A percentile compares a stretch with the other conserved stretches of the same genome.
phyloP scores from a whole-genome alignment of 1,140 invertebrate genomes.

The Adelges cooleyi region DNA sequence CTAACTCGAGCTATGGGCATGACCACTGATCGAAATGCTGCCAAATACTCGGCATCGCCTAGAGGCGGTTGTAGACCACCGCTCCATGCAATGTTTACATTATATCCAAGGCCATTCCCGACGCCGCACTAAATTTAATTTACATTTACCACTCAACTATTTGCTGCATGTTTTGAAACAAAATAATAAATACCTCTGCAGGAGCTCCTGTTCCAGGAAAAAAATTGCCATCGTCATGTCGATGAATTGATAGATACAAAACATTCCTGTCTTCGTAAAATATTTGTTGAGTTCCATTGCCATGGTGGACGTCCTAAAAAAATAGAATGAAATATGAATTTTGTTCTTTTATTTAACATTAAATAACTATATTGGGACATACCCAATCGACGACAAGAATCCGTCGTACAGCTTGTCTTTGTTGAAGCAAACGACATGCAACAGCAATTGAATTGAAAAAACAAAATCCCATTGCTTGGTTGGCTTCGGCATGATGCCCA shows the following conservation, averaged over 20 bases:
- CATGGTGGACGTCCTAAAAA: constrained; percentile 91
- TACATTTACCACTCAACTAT: background rate
- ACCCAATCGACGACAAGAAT: constrained; percentile 97
- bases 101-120: constrained; percentile 85
- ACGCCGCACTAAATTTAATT: constrained; percentile 55
- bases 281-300: constrained; percentile 97
- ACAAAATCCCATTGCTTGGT: constrained; percentile 98
- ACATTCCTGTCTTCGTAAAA: constrained; percentile 93
- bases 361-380: constrained; percentile 30
- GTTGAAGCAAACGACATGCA: constrained; percentile 77
- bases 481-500: constrained; percentile 94
- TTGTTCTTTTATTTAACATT: background rate
- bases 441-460: constrained; percentile 99
- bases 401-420: constrained; percentile 70
- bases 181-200: constrained; percentile 55
- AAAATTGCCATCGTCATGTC: constrained; percentile 99
- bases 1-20: constrained; percentile 75
- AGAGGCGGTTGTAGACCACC: constrained; percentile 82
- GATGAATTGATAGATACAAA: constrained; percentile 93
- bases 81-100: constrained; percentile 94
- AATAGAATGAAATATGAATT: constrained; percentile 8
- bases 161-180: background rate
- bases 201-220: constrained; percentile 94
- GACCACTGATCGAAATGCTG: constrained; percentile 85
- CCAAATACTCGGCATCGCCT: constrained; percentile 94